Conservation (phyloP, 2,888 invertebrate species). For the Leucozona laternaria region DNA sequence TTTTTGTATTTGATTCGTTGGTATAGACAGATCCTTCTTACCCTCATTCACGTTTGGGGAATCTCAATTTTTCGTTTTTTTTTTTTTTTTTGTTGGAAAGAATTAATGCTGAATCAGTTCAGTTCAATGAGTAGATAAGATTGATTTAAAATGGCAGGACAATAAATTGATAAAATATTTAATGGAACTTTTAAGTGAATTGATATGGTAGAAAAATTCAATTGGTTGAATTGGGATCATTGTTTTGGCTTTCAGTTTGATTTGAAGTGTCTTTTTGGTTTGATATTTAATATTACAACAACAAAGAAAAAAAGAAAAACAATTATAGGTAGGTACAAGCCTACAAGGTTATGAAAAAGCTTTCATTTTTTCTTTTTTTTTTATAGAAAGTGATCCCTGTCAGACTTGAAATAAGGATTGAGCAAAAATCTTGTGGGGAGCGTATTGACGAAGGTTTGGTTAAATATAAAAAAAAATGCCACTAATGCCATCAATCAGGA, state of each 20-base stretch:
- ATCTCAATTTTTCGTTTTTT: slow-evolving; percentile 10
- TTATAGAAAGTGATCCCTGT: not conserved
- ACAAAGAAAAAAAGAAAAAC: not conserved
- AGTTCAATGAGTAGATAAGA: slow-evolving; percentile 65
- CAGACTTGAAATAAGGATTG: not conserved
- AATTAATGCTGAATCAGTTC: slow-evolving; percentile 66
- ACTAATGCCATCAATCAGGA: not conserved
- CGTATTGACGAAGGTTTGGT: not conserved
- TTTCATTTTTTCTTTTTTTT: not conserved
- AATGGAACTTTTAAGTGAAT: slow-evolving; percentile 74
- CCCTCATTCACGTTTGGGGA: slow-evolving; percentile 5
- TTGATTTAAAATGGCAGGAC: slow-evolving; percentile 71
- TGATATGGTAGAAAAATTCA: slow-evolving; percentile 46
- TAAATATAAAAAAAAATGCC: not conserved
- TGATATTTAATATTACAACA: not conserved
- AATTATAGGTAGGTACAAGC: not conserved
- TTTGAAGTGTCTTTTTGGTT: slow-evolving; percentile 8
- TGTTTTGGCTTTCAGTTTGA: slow-evolving; percentile 12
- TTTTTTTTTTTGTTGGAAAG: slow-evolving; percentile 28
- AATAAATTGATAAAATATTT: slow-evolving; percentile 79
- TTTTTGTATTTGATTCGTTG: slow-evolving; percentile 17
- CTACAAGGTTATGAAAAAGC: not conserved
- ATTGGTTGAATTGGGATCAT: slow-evolving; percentile 27
- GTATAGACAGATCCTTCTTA: slow-evolving; percentile 32
- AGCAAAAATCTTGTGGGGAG: not conserved